Conservation (phyloP, 2,797 vertebrate genomes). For the Girardinus metallicus region DNA sequence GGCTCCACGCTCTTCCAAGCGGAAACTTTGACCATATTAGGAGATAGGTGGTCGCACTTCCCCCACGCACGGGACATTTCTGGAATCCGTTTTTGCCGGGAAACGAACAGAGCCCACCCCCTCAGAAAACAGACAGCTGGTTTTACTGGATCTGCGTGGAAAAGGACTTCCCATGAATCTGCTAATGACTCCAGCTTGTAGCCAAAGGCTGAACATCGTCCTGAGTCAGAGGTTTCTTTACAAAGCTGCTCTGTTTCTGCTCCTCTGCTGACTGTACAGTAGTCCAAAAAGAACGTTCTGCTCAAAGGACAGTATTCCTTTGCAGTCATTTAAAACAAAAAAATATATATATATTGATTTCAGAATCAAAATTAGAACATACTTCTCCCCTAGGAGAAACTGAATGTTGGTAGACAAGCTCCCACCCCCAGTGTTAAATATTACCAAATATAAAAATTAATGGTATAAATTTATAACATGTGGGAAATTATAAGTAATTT, state of each 20-base stretch:
- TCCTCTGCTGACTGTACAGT: not conserved
- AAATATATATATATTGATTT: no score
- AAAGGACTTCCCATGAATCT: not conserved
- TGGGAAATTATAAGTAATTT: no score
- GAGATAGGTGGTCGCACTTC: not conserved
- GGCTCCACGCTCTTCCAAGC: not conserved
- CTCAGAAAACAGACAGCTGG: not conserved
- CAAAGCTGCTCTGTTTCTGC: not conserved
- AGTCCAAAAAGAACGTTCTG: not conserved
- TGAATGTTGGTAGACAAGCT: no score
- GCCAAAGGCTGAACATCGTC: no score
- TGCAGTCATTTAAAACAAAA: not conserved
- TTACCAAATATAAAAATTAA: no score
- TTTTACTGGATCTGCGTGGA: conserved; percentile 1
- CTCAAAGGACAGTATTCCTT: not conserved
- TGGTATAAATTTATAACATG: no score
- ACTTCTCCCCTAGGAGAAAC: no score
- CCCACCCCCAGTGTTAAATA: no score
- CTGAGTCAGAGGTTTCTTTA: not conserved
- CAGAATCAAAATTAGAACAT: no score
- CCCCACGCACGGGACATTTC: conserved; percentile 37
- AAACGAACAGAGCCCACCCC: conserved; percentile 10
- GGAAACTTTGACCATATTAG: conserved; percentile 34
- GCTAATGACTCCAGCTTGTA: no score
- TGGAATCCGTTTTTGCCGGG: conserved; percentile 7